phyloP scores from a whole-genome alignment of 2,797 vertebrate genomes.

The Calcarius lapponicus region DNA sequence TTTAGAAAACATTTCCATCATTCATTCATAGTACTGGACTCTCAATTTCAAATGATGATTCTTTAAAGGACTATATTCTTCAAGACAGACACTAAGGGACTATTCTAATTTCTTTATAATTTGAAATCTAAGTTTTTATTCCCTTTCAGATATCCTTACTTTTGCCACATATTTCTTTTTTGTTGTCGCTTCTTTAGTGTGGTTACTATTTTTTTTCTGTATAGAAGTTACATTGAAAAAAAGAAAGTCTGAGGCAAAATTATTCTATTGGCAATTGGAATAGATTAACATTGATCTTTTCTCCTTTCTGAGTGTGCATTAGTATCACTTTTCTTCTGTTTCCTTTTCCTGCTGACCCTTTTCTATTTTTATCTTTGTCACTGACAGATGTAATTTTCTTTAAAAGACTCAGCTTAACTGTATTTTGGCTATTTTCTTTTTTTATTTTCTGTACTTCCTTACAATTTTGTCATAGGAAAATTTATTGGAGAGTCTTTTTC shows the following conservation, averaged over 20 bases:
- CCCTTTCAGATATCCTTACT: neutral
- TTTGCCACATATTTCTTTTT: neutral
- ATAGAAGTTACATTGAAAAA: neutral
- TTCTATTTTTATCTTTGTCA: neutral
- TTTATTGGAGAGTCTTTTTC: neutral
- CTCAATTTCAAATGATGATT: neutral
- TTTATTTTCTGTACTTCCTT: neutral
- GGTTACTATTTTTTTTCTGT: neutral
- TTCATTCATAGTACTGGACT: neutral
- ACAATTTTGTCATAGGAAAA: neutral
- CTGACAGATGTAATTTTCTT: neutral
- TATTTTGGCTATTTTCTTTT: neutral
- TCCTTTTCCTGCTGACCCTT: neutral
- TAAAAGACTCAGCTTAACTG: neutral
- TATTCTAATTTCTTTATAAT: neutral
- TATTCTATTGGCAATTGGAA: neutral
- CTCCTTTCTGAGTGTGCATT: neutral
- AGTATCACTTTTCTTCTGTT: neutral
- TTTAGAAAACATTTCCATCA: neutral
- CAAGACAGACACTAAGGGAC: neutral
- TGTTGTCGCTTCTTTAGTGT: rapidly evolving
- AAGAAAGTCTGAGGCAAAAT: neutral
- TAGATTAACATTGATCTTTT: neutral
- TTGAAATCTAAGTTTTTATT: neutral
- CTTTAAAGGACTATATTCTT: neutral